Conservation (phyloP, 2,797 vertebrate species). For the Synanceia verrucosa region DNA sequence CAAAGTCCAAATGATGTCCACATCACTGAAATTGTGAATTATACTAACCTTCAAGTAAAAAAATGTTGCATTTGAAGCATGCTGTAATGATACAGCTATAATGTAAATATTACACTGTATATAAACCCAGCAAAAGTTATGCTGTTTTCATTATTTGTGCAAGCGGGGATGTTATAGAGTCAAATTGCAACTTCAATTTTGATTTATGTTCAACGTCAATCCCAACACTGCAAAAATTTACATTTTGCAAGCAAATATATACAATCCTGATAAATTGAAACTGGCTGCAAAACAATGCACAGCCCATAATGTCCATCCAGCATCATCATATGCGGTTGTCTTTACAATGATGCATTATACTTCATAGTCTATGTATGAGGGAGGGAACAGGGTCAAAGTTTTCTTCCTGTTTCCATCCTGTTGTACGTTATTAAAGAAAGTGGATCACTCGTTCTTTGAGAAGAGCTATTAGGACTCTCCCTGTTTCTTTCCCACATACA, state of each 20-base stretch:
- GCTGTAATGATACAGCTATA: neutral
- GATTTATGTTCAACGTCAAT: neutral
- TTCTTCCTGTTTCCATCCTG: slow-evolving; percentile 46
- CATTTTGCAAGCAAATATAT: neutral
- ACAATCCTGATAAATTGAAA: neutral
- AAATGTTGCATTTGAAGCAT: neutral
- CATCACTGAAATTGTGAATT: neutral
- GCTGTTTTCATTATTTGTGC: neutral
- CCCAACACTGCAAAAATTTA: neutral
- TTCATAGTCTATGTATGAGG: slow-evolving; percentile 11
- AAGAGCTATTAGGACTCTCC: slow-evolving; percentile 48
- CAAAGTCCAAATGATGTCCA: neutral
- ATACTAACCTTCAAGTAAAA: neutral
- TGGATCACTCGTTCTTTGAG: slow-evolving; percentile 49
- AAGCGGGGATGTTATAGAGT: neutral
- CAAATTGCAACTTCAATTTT: neutral
- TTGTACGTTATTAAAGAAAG: slow-evolving; percentile 50
- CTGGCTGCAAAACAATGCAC: neutral
- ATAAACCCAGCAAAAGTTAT: neutral
- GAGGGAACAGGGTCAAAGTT: slow-evolving; percentile 19
- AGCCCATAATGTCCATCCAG: neutral
- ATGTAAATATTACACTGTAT: neutral
- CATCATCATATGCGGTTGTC: neutral
- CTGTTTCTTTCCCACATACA: slow-evolving; percentile 49
- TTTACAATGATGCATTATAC: slow-evolving; percentile 4